Evolutionary conservation across 2,797 vertebrate species (phyloP).

Genomic region (Saguinus oedipus): DNA sequence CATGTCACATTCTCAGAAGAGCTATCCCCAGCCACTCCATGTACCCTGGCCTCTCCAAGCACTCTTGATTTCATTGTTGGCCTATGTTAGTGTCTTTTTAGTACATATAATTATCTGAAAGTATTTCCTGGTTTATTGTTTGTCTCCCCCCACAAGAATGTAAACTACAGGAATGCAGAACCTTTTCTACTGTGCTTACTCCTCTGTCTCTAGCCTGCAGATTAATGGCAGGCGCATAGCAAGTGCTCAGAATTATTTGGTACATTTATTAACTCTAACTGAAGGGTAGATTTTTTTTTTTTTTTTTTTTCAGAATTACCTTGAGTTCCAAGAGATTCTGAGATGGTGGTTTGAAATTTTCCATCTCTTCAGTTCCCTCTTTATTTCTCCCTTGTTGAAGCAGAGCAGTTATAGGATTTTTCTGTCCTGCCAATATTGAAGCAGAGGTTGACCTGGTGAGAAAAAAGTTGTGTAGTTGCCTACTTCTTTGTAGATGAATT

Average conservation of each 20-base stretch:
- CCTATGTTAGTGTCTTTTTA: background rate
- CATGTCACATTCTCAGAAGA: background rate
- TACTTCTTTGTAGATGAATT: background rate
- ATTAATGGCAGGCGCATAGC: background rate
- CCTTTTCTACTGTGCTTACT: constrained; percentile 2
- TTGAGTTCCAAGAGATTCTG: background rate
- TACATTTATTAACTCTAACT: background rate
- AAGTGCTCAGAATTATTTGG: background rate
- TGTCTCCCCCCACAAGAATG: background rate
- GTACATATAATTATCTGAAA: background rate
- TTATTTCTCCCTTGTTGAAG: background rate
- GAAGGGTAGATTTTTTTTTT: background rate
- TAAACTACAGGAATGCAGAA: background rate
- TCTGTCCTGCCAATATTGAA: background rate
- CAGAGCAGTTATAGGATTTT: background rate
- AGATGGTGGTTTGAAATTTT: background rate
- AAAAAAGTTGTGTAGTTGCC: background rate
- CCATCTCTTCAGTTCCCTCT: background rate
- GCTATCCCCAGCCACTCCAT: background rate
- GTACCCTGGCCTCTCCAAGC: background rate
- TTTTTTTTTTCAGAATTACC: background rate
- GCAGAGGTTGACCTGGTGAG: background rate
- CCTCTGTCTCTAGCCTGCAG: background rate
- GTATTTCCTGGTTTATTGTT: background rate
- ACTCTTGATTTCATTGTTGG: background rate